Percentiles rank a stretch among this genome's conserved stretches.
Evolutionary conservation across 2,113 vertebrate genomes (phyloP).

Genomic region (Entosphenus tridentatus): DNA sequence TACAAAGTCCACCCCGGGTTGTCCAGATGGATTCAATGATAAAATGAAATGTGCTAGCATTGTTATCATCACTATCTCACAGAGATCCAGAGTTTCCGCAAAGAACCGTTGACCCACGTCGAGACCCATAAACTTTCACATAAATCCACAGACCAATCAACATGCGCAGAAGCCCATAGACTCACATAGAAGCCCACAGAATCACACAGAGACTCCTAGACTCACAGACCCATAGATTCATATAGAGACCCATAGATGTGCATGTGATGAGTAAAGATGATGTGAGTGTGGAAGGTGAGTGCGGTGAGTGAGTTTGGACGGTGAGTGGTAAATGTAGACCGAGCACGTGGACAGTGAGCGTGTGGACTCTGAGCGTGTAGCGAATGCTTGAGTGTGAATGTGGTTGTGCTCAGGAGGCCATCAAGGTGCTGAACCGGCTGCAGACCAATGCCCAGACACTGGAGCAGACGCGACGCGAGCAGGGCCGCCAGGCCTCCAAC

Average conservation of each 20-base stretch:
- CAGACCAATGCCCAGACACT: constrained; percentile 64
- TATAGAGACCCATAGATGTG: no score
- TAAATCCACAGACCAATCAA: neutral
- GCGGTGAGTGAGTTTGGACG: no score
- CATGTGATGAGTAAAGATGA: no score
- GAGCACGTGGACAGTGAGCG: no score
- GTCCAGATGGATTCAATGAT: no score
- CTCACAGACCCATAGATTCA: no score
- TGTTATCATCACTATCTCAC: neutral
- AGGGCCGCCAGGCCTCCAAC: constrained; percentile 27
- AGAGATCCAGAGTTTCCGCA: neutral
- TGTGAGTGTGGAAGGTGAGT: no score
- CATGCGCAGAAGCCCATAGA: neutral
- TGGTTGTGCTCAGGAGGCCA: constrained; percentile 35
- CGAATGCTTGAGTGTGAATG: no score
- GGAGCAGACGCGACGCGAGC: constrained; percentile 35
- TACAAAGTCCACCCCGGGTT: no score
- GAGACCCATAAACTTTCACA: neutral
- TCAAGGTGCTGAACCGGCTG: constrained; percentile 67
- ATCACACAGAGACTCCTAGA: neutral
- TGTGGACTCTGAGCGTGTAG: no score
- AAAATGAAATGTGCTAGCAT: neutral
- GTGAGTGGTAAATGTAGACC: no score
- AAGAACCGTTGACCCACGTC: neutral
- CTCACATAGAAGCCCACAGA: neutral